Base-by-base conservation (phyloP, 2,113 vertebrate genomes). In the Hylia prasina region DNA sequence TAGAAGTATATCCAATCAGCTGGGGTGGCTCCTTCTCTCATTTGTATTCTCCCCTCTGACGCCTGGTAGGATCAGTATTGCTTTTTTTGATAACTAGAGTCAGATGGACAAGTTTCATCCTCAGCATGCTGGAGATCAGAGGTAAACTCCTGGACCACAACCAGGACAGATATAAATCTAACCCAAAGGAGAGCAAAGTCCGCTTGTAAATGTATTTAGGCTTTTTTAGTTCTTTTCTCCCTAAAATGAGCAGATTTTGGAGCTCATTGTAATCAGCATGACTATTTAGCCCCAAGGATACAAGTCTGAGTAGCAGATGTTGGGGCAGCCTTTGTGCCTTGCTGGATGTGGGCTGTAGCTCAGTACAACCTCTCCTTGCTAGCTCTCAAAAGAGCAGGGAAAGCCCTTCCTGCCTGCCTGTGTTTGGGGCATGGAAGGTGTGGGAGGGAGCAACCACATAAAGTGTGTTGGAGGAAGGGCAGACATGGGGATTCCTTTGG, bases 21-120 rank as follows among this genome's bases (percentile, higher is more conserved):
- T 91, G 57, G 35, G 54, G 45, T 3, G 9, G 58, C 71, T 95
- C 86, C 76, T 92, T 96, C 64, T 39, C 79, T 93, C n/a, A 50
- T 93, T 95, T 96, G 56, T 96, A 76, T 79, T 85, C 65, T 65
- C 37, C 48, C 3, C n/a, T 95, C 69, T 71, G 80, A 94, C 4
- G 22, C 76, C 68, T 12, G 6, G 6, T 73, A 51, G 89, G 89
- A 71, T 95, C 60, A 73, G n/a, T 31, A 33, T 87, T 68, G 77
- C 24, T 63, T 61, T 94, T 79, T 82, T 44, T 84, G 60, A 37
- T 94, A 95, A 92, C 87, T 65, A 50, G 89, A 95, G 25, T 94
- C 87, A 96, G 89, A 93, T 84, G 91, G 61, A 76, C 31, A 35
- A 35, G 60, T 84, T 97, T 85, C 44, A 37, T 89, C 73, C 76